Evolutionary conservation across 2,113 vertebrate genomes (phyloP), one percentile per base, ranked within the genome.

Genomic region (Gallinago media): DNA sequence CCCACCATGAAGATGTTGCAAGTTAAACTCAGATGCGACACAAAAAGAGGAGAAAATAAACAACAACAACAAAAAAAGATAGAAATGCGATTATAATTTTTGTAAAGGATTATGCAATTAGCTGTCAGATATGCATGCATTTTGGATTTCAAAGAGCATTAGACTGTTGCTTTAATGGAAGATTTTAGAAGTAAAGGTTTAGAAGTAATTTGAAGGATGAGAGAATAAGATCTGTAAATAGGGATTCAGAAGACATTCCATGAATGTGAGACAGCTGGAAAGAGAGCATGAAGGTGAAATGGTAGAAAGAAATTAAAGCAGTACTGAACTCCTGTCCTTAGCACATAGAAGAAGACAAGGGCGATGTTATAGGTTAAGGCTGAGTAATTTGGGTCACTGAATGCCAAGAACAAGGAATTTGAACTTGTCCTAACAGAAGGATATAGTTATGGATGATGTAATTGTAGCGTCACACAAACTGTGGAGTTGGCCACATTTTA

Each of bases 371-470:
- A 89, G 95, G 93, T 96, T 94, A 95, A 94, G 47, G 52, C 91
- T 97, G 91, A 96, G 93, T 97, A 96, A 97, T 96, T 65, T 79
- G 87, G 94, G 93, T 95, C 91, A 84, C 23, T 68, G 40, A 34
- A 82, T 89, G 94, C 84, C 93, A 96, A 93, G 89, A 95, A 91
- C 58, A 94, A 85, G 65, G 77, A 96, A 82, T 89, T 67, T 96
- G 96, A 96, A 95, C 93, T 96, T 91, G 91, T 95, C 80, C 38
- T 95, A 87, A 52, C 31, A 94, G 76, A 95, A 94, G 52, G 84
- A 72, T 95, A 58, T 75, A 52, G 62, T 85, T 94, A 79, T 11
- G 42, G 81, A 87, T 97, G 95, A 96, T 96, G 93, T 92, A 94
- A 96, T 95, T 89, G 83, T 74, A 86, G 50, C 85, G 95, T 95